Percentiles rank a stretch among this genome's conserved stretches.
phyloP scores from a whole-genome alignment of 2,888 invertebrate genomes.

The Parascotia fuliginaria region DNA sequence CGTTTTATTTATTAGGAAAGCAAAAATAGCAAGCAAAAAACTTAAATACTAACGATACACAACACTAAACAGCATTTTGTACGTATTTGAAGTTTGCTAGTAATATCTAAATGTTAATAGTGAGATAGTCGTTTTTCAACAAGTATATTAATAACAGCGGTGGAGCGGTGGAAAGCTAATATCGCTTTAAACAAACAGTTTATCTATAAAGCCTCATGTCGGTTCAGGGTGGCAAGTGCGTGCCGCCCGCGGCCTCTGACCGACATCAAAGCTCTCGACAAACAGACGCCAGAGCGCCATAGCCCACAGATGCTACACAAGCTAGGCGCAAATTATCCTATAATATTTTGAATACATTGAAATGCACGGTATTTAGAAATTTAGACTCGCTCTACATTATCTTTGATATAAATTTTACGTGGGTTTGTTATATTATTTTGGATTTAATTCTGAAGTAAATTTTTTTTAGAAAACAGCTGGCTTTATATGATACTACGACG shows the following conservation, averaged over 20 bases:
- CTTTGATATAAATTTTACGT: too few relatives aligned
- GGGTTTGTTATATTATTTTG: neutral
- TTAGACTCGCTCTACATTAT: neutral
- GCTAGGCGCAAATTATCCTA: constrained; percentile 26
- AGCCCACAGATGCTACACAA: constrained; percentile 39
- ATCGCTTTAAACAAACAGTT: constrained; percentile 68
- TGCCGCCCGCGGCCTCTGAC: constrained; percentile 56
- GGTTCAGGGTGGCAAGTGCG: constrained; percentile 41
- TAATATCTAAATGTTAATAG: neutral
- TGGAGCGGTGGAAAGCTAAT: constrained; percentile 59
- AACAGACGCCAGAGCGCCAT: constrained; percentile 43
- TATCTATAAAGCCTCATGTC: constrained; percentile 50
- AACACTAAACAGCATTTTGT: too few relatives aligned
- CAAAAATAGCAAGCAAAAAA: too few relatives aligned
- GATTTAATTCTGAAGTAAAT: too few relatives aligned
- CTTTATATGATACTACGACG: too few relatives aligned
- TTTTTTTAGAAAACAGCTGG: too few relatives aligned
- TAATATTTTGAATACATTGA: constrained; percentile 13
- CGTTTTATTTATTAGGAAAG: too few relatives aligned
- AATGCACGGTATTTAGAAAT: constrained; percentile 1
- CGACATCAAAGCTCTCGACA: constrained; percentile 62
- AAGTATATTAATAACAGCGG: constrained; percentile 48
- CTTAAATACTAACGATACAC: too few relatives aligned
- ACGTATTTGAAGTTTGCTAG: neutral
- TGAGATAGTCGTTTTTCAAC: constrained; percentile 2